Base-by-base conservation (phyloP, 2,888 invertebrate species). In the Lasioglossum morio region DNA sequence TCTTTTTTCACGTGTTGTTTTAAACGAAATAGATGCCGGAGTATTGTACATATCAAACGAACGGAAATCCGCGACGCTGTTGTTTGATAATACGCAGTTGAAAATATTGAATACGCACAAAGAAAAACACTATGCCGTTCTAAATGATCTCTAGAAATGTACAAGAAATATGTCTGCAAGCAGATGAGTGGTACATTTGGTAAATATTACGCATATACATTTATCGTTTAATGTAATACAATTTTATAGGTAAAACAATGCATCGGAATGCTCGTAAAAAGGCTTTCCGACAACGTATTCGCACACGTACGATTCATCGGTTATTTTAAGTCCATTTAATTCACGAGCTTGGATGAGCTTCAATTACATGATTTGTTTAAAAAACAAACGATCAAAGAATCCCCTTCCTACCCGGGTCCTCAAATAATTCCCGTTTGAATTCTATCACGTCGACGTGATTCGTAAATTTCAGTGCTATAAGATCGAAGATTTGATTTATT, bases 401-500 rank as follows among this genome's bases (percentile, higher is more conserved):
- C 76, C 76, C 69, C 30, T 23, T n/a, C 57, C 46, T n/a, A 27
- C 30, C 16, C 3, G 16, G 1, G 16, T 66, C 53, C 40, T 83
- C 43, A 70, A 70, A 23, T 82, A 79, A 27, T 53, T 66, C n/a
- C n/a, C 57, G 23, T 79, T 46, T 79, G 30, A 73, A 48, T 63
- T 79, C 73, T 77, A 72, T 72, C 70, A 43, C 27, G 27, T 79
- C 69, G 69, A 66, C 63, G 66, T 70, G 81, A 75, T 72, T 63
- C 78, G 48, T n/a, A 73, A 77, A 60, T 57, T 88, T 77, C 76
- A 73, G 81, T 16, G 69, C 82, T 84, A 86, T 27, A 88, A 77
- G 74, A 63, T 85, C 23, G 30, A 85, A 73, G 84, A 82, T 87
- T 92, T 87, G 84, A 92, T 89, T 88, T 88, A 34, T 34, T 83